Percentiles rank a stretch among this genome's conserved stretches.
Conservation (phyloP, 1,140 invertebrate species). For the Trichomalopsis sarcophagae region DNA sequence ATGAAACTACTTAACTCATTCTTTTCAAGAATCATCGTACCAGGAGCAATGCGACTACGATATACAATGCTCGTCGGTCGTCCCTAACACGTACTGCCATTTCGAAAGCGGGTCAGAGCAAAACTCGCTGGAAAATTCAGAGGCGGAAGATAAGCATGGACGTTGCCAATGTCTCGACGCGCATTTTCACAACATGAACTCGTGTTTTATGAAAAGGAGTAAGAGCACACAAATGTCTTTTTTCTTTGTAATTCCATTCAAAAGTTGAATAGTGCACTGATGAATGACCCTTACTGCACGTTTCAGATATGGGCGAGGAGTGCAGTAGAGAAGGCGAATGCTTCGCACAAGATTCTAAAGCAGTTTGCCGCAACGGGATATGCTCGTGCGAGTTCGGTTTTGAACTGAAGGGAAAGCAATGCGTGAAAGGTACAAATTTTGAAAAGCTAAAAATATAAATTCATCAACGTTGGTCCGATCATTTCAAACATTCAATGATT, state of each 20-base stretch:
- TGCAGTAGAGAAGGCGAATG: conserved; percentile 56
- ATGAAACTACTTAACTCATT: neutral
- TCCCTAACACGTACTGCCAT: conserved; percentile 47
- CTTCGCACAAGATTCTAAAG: conserved; percentile 39
- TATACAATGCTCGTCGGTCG: conserved; percentile 49
- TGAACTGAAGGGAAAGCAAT: neutral
- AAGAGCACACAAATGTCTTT: neutral
- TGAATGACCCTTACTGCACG: neutral
- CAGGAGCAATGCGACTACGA: conserved; percentile 50
- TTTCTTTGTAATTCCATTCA: neutral
- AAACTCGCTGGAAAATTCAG: neutral
- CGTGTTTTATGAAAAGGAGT: conserved; percentile 56
- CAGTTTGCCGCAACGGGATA: conserved; percentile 55
- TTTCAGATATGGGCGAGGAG: conserved; percentile 55
- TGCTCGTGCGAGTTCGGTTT: conserved; percentile 57
- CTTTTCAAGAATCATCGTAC: conserved; percentile 46
- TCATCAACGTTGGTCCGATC: too few species aligned
- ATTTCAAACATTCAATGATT: too few species aligned
- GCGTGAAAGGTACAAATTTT: conserved; percentile 3
- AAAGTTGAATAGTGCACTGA: neutral
- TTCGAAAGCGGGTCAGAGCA: neutral
- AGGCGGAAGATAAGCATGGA: neutral
- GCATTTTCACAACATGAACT: conserved; percentile 49
- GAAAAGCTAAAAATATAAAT: too few species aligned
- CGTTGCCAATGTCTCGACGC: conserved; percentile 44